Base-by-base conservation (phyloP, 2,888 invertebrate species). In the Psylliodes chrysocephalus region DNA sequence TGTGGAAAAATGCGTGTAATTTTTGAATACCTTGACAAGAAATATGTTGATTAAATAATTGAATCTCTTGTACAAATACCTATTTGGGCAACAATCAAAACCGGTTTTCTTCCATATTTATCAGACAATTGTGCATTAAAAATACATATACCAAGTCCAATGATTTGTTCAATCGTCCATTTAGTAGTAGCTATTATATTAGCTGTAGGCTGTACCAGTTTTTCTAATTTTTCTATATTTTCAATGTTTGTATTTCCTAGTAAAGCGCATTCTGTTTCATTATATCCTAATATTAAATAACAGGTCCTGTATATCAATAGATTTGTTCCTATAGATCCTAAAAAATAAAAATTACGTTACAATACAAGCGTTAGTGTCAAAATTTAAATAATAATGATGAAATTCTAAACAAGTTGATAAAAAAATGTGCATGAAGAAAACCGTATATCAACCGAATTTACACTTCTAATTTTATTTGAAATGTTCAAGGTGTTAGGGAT, bases 61-160 rank as follows among this genome's bases (percentile, higher is more conserved):
- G n/a, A n/a, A n/a, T n/a, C n/a, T n/a, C n/a, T n/a, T n/a, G n/a
- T n/a, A n/a, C n/a, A 55, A 59, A 52, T 57, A 78, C 77, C 77
- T 66, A 73, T 38, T 54, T 71, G 90, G 67, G 90, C 86, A 71
- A 87, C 83, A 2, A 91, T 78, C 35, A 93, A 76, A 56, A 92
- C 82, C 5, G 92, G 91, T 76, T 90, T 89, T 46, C 93, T 85
- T 19, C 94, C 93, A 82, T 90, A 87, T 67, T 86, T 89, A 76
- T 94, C 93, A 51, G 92, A 92, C 93, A 93, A 94, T 0, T 92
- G 90, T 6, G 93, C 94, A 67, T 92, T 79, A 77, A 92, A 91
- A 49, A 92, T 83, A 53, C 90, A 89, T 6, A 90, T 78, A 42
- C 90, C 74, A 0, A 91, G 89, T 1, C 92, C 91, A 53, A 90